Evolutionary conservation across 2,888 invertebrate genomes (phyloP).

Genomic region (Celastrina argiolus): DNA sequence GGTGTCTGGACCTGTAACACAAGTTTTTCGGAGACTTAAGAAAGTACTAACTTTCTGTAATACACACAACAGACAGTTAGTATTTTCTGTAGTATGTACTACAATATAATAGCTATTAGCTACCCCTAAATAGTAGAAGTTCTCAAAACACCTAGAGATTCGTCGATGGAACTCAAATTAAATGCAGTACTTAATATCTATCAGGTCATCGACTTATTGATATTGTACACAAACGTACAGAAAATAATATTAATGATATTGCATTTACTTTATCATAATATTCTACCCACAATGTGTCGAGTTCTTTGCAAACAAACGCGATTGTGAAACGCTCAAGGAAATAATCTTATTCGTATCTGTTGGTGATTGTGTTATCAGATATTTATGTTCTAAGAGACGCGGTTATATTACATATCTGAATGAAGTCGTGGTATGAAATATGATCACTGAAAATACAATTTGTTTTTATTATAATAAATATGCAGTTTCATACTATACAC

Average conservation of each 20-base stretch:
- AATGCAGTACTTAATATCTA: no score
- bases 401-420: neutral
- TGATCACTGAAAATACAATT: neutral
- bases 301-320: constrained; percentile 12
- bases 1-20: no score
- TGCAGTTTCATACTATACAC: no score
- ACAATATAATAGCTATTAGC: no score
- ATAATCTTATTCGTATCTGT: constrained; percentile 11
- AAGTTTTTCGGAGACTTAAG: no score
- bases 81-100: no score
- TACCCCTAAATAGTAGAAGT: no score
- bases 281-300: neutral
- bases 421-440: neutral
- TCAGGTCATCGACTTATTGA: no score
- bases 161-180: no score
- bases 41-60: no score
- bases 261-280: neutral
- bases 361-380: constrained; percentile 11
- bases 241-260: neutral
- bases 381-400: neutral
- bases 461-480: neutral
- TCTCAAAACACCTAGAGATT: no score
- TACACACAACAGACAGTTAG: no score
- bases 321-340: constrained; percentile 12
- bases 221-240: neutral